These are phyloP conservation scores for Eristalinus sepulchralis DNA, from an alignment of 2,888 invertebrate species.

Conservation along the genomic window DNA sequence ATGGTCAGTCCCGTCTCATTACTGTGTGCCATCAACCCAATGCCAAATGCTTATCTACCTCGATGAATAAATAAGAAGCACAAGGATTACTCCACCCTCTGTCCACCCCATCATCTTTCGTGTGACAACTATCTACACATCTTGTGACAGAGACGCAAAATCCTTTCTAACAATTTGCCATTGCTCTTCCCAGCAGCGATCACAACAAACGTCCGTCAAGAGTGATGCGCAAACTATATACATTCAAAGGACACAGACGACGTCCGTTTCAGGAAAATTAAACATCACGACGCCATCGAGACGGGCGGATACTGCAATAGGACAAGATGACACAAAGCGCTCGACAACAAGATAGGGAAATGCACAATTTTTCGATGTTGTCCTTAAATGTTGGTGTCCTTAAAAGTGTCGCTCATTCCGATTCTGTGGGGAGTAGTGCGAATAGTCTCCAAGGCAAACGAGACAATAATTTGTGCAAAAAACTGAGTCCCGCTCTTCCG, in stretches of 20 bases:
- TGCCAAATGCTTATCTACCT: background rate
- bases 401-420: background rate
- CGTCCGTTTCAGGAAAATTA: conserved; percentile 29
- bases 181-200: background rate
- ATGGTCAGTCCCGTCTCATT: background rate
- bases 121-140: background rate
- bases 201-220: conserved; percentile 38
- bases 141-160: background rate
- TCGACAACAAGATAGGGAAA: background rate
- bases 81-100: background rate
- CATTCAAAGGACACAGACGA: conserved; percentile 12
- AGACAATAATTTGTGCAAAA: background rate
- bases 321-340: background rate
- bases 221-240: conserved; percentile 41
- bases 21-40: background rate
- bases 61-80: background rate
- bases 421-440: background rate
- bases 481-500: background rate
- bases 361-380: background rate
- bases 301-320: background rate
- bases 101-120: background rate
- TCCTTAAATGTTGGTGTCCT: background rate
- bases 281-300: conserved; percentile 4
- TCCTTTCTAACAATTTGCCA: conserved; percentile 22
- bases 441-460: background rate